These are phyloP conservation scores for Eumaeus atala DNA, from an alignment of 1,140 invertebrate species.

Conservation along the genomic window DNA sequence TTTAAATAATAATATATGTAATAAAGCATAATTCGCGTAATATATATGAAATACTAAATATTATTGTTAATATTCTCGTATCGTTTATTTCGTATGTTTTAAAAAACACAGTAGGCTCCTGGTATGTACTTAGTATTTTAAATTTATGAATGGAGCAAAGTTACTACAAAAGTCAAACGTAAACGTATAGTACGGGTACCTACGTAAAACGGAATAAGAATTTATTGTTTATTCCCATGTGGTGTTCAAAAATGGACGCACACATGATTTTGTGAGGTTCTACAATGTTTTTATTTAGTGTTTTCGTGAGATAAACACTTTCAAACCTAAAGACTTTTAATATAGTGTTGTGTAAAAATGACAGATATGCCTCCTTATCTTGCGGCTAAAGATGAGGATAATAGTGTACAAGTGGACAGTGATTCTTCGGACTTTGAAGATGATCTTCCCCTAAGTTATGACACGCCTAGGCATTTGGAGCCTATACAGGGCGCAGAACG, in stretches of 20 bases:
- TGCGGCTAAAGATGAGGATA: slow-evolving; percentile 61
- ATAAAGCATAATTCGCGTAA: no score
- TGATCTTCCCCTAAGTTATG: slow-evolving; percentile 80
- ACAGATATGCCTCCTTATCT: slow-evolving; percentile 71
- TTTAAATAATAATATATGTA: no score
- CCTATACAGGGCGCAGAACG: slow-evolving; percentile 83
- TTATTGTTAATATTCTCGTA: no score
- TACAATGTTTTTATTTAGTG: slow-evolving; percentile 52
- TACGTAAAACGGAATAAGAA: slow-evolving; percentile 2
- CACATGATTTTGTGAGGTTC: slow-evolving; percentile 55
- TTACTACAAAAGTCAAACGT: background rate
- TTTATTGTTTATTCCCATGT: slow-evolving; percentile 62
- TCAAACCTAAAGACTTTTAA: slow-evolving; percentile 38
- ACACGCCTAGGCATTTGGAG: slow-evolving; percentile 83
- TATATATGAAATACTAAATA: no score
- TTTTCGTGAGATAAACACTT: slow-evolving; percentile 37
- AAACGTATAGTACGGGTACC: background rate
- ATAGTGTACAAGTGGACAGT: slow-evolving; percentile 85
- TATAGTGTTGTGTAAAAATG: slow-evolving; percentile 62
- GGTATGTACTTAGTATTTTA: no score
- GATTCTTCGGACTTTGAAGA: slow-evolving; percentile 84
- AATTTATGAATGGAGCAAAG: background rate
- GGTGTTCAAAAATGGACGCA: slow-evolving; percentile 65
- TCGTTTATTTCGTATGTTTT: no score
- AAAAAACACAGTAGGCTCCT: no score